Evolutionary conservation across 2,113 vertebrate genomes (phyloP), one percentile per base, ranked within the genome.

Genomic region (Aegotheles bennettii): DNA sequence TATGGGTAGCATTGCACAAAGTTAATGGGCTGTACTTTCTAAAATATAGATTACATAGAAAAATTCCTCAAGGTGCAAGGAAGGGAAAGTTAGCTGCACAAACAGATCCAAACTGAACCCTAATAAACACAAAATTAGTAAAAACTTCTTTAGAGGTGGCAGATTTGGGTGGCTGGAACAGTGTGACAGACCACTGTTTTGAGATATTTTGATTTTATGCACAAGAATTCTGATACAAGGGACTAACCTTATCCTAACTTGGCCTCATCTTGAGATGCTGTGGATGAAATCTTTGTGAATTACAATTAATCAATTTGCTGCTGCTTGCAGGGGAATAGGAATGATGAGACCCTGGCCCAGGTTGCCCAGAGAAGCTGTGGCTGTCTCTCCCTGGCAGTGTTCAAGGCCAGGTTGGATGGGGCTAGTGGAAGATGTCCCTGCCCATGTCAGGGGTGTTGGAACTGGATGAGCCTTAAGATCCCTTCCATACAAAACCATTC

Each of bases 1-100:
- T 98, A 95, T 95, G 93, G 91, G 76, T 65, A 97, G 94, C 63
- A 77, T 95, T 94, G 95, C 94, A 90, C 94, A 95, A 95, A 97
- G 84, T 89, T 76, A 96, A 93, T 94, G 95, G 90, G 64, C 83
- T 96, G 26, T 47, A 19, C 84, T 94, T 97, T 95, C 68, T 77
- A 90, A 78, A 78, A 31, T 38, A 64, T 16, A 87, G 88, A 86
- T 91, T 65, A 40, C 36, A 64, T 47, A 75, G 89, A 71, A 96
- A 95, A 95, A 85, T 84, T 94, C 88, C 71, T 79, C 51, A 74
- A 83, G 48, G 51, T 83, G 38, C 13, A 21, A 86, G 81, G 61
- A 93, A 78, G 20, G 67, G 76, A 57, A 74, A 74, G 61, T 57
- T 2, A 59, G 36, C 82, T 64, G 80, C 71, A 28, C 13, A 18